Base-by-base conservation (phyloP, 2,888 invertebrate species). In the Mesorhabditis sp. region DNA sequence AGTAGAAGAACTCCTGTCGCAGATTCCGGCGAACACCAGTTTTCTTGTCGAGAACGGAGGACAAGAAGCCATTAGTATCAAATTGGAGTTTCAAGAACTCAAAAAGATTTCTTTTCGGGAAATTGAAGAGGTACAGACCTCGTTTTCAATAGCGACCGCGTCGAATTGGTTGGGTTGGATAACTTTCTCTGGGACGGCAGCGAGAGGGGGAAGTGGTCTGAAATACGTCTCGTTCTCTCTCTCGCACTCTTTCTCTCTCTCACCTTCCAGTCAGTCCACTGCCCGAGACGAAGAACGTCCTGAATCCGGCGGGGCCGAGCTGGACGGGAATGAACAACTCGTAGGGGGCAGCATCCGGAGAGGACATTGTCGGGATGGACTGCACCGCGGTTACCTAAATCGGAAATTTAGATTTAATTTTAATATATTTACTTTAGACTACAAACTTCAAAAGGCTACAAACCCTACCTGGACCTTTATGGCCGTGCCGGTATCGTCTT, bases 1-100 rank as follows among this genome's bases (percentile, higher is more conserved):
- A 95, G 83, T 90, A 94, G 43, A 90, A 88, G 82, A 92, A 91
- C 3, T 90, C 89, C 84, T 92, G 92, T 5, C 86, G 79, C 67
- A 91, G 71, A 4, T 79, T 73, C 28, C 85, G 74, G 1, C 79
- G 76, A 4, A 84, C 70, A 1, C 80, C 74, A 4, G 72, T 79
- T 4, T 76, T 78, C 61, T 85, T 75, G 75, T 88, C 86, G 50
- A 78, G 86, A 0, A 91, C 86, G 7, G 87, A 86, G 0, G 87
- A 86, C 0, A 92, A 86, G 6, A 89, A 85, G 0, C 92, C 92
- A 0, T 80, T 75, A 5, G 87, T 84, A 85, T 91, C 90, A 66
- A 90, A 87, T 68, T 88, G 87, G 67, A 92, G 80, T 7, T 83
- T 74, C n/a, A 88, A 67, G 68, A 87, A 76, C 87, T 86, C 87